phyloP scores from a whole-genome alignment of 1,140 invertebrate species.

The Luehdorfia chinensis region DNA sequence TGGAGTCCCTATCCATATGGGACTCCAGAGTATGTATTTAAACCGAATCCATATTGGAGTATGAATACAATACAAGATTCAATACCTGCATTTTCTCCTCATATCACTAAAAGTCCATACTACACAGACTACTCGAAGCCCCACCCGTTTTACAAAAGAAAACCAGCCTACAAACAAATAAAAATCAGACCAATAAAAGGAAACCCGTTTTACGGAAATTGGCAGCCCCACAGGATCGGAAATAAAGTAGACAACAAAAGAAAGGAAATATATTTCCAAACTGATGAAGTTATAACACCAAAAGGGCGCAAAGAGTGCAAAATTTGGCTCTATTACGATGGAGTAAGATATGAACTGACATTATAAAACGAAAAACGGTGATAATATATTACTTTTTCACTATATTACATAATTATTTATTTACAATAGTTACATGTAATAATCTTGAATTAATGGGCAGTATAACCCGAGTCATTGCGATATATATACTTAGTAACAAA shows the following conservation, averaged over 20 bases:
- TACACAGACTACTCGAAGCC: background rate
- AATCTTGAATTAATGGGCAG: too few species aligned
- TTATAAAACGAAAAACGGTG: conserved; percentile 21
- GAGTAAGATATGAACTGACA: conserved; percentile 50
- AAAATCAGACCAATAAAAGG: background rate
- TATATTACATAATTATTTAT: conserved; percentile 4
- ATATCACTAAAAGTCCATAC: background rate
- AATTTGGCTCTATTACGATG: conserved; percentile 55
- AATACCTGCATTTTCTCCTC: background rate
- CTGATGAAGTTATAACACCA: conserved; percentile 25
- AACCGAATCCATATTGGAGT: background rate
- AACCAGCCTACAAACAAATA: background rate
- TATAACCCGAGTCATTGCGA: too few species aligned
- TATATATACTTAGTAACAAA: too few species aligned
- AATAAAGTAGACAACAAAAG: background rate
- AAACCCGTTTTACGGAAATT: background rate
- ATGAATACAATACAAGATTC: background rate
- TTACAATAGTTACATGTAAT: background rate
- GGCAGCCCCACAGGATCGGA: background rate
- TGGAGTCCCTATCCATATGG: background rate
- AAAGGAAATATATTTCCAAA: conserved; percentile 29
- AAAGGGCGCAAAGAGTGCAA: conserved; percentile 37
- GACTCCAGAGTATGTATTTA: background rate
- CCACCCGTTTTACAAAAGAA: conserved; percentile 1
- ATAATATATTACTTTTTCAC: background rate